A percentile compares a stretch with the other conserved stretches of the same genome.
Conservation (phyloP, 2,888 invertebrate genomes). For the Colostygia pectinataria region DNA sequence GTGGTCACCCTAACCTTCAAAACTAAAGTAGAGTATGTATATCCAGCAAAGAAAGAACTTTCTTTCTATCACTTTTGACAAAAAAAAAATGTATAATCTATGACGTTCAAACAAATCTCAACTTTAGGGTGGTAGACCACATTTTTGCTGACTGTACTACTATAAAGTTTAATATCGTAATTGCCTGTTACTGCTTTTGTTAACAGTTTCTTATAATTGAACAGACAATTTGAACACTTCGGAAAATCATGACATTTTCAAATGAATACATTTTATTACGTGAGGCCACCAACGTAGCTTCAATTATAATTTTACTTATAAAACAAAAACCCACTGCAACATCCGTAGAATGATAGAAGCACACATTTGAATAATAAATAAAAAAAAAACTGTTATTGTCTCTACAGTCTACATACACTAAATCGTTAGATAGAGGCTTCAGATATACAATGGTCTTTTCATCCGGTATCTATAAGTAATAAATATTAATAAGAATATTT, state of each 20-base stretch:
- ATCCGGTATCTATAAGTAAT: slow-evolving; percentile 34
- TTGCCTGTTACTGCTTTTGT: not conserved
- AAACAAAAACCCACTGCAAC: slow-evolving; percentile 36
- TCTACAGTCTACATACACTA: too few species aligned
- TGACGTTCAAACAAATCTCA: too few species aligned
- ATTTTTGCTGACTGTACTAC: too few species aligned
- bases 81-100: not conserved
- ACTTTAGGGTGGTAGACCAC: too few species aligned
- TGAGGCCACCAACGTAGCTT: slow-evolving; percentile 38
- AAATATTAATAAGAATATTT: slow-evolving; percentile 55
- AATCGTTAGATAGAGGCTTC: slow-evolving; percentile 40
- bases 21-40: not conserved
- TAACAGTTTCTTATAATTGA: slow-evolving; percentile 1
- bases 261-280: slow-evolving; percentile 12
- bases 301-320: slow-evolving; percentile 17
- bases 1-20: slow-evolving; percentile 5
- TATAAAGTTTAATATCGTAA: too few species aligned
- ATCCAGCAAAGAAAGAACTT: too few species aligned
- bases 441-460: slow-evolving; percentile 15
- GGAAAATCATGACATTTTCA: slow-evolving; percentile 16
- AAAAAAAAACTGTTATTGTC: slow-evolving; percentile 33
- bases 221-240: not conserved
- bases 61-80: too few species aligned
- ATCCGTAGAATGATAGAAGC: slow-evolving; percentile 35
- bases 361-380: slow-evolving; percentile 35